Base-by-base conservation (phyloP, 2,888 invertebrate species). In the Andrena flavipes region DNA sequence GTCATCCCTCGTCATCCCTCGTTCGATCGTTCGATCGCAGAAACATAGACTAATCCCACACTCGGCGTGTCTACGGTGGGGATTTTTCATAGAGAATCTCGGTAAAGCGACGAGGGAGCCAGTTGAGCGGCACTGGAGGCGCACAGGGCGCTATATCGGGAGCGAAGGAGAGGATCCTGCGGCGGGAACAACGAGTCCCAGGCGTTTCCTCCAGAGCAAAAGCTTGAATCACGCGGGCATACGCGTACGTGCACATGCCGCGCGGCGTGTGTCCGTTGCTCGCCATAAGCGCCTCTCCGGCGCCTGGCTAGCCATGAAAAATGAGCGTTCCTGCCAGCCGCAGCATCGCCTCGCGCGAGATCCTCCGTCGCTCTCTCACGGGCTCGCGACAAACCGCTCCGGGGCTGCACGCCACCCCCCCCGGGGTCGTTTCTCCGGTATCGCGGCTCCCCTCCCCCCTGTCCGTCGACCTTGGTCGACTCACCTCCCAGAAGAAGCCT, bases 251-350 rank as follows among this genome's bases (percentile, higher is more conserved):
- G 35, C 62, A 35, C 5, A 48, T 26, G 16, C 1, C 23, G 51
- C 49, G 42, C 64, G 76, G 60, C 30, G 42, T 76, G 65, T 65
- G 67, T 35, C 49, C 59, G 79, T 35, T 16, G 59, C 16, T 23
- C n/a, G 29, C 64, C 16, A 54, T 29, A 85, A 88, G 89, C 90
- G 91, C 82, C 90, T 87, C 86, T 80, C 83, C 86, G 91, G 92
- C 92, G 91, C 91, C 91, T 91, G 82, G 82, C 84, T 85, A 87
- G 87, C 84, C 69, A 84, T 92, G 92, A 92, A 91, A 92, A 92
- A 92, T 91, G 91, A 91, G 89, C 84, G 87, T 89, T 89, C 84
- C 89, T 88, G 85, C 86, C 87, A 86, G 80, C 82, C 80, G 70
- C 87, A 82, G 73, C 68, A 85, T 79, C 76, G 80, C 75, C 69